Evolutionary conservation across 2,888 invertebrate genomes (phyloP).

Genomic region (Callosobruchus maculatus): DNA sequence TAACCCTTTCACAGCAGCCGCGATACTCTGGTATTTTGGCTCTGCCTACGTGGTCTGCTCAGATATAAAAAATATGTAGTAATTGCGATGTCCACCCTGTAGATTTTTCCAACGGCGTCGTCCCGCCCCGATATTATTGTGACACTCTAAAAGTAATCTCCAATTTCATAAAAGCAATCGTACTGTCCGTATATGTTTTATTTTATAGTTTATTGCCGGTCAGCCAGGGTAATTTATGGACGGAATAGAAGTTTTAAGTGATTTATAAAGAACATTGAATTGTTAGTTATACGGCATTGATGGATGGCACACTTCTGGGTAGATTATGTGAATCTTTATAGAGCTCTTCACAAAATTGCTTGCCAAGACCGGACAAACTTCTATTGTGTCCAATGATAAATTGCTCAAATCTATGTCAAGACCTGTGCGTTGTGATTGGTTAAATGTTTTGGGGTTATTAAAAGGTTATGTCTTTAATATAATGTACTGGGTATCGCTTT

Average conservation of each 20-base stretch:
- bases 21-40: no score
- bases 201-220: slow-evolving; percentile 22
- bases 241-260: not conserved
- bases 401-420: no score
- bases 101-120: slow-evolving; percentile 14
- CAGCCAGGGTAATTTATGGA: slow-evolving; percentile 2
- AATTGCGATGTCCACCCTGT: not conserved
- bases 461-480: no score
- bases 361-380: no score
- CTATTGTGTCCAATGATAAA: no score
- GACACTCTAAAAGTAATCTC: slow-evolving; percentile 26
- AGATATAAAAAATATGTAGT: no score
- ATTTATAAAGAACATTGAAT: not conserved
- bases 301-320: not conserved
- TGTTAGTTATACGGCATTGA: not conserved
- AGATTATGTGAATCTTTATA: not conserved
- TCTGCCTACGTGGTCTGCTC: no score
- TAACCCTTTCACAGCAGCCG: no score
- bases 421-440: no score
- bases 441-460: no score
- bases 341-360: not conserved
- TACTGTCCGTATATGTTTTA: slow-evolving; percentile 21
- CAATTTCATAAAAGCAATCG: slow-evolving; percentile 25
- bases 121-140: slow-evolving; percentile 20
- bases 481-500: no score